phyloP scores from a whole-genome alignment of 2,797 vertebrate genomes.

The Remorina albescens region DNA sequence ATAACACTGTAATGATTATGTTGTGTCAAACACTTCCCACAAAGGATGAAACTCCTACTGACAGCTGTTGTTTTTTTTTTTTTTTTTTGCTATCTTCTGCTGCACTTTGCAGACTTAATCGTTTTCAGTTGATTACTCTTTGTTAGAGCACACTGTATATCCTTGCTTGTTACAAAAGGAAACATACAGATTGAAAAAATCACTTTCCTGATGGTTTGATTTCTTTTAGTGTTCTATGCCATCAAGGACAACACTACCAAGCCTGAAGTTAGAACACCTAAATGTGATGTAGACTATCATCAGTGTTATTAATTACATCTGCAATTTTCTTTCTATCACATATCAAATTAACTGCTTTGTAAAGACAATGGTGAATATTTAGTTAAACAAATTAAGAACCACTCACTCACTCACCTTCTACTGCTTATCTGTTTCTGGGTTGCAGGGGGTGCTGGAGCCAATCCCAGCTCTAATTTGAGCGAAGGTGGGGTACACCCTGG shows the following conservation, averaged over 20 bases:
- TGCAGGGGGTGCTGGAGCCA: no score
- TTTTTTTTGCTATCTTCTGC: not conserved
- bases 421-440: no score
- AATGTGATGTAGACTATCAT: no score
- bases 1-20: not conserved
- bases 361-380: no score
- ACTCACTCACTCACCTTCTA: no score
- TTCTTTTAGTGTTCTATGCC: not conserved
- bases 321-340: not conserved
- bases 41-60: not conserved
- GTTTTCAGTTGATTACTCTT: not conserved
- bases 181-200: not conserved
- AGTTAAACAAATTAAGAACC: no score
- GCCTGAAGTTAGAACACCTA: no score
- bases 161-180: not conserved
- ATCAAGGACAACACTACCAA: no score
- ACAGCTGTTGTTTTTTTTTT: not conserved
- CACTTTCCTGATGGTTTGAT: not conserved
- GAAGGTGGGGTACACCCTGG: no score
- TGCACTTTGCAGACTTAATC: not conserved
- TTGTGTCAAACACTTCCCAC: not conserved
- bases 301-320: no score
- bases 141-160: not conserved
- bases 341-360: no score
- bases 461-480: no score